These are phyloP conservation scores for Dendrophyllia cribrosa DNA, from an alignment of 64 coral and sea anemone genomes.

Conservation along the genomic window DNA sequence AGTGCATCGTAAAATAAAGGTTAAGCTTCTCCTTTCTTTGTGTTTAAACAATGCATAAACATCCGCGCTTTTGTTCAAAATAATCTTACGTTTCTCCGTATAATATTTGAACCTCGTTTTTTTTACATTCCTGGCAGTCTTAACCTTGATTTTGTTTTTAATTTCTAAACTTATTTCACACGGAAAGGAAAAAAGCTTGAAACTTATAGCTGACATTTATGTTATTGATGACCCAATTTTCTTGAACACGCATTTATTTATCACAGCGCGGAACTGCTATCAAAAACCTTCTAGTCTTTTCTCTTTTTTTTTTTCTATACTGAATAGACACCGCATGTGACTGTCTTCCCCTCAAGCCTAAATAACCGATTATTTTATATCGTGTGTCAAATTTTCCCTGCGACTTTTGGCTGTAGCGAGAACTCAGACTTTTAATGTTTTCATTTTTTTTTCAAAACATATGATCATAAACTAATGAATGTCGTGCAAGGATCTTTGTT, in stretches of 20 bases:
- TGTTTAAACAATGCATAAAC: slow-evolving; percentile 4
- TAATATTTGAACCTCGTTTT: not conserved
- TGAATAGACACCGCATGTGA: not conserved
- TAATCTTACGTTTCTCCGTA: not conserved
- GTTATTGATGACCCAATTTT: not conserved
- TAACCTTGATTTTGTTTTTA: too few relatives aligned
- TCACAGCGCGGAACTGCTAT: not conserved
- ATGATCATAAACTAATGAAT: slow-evolving; percentile 13
- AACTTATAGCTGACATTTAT: not conserved
- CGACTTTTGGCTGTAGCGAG: not conserved
- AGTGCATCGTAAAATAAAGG: not conserved
- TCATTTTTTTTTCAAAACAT: not conserved
- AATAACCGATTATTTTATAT: not conserved
- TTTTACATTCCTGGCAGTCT: not conserved
- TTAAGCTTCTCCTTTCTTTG: slow-evolving; percentile 12
- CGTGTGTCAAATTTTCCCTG: not conserved
- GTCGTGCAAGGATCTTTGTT: slow-evolving; percentile 6
- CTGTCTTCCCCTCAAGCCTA: not conserved
- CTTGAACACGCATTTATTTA: not conserved
- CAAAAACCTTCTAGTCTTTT: slow-evolving; percentile 4
- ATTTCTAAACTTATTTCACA: not conserved
- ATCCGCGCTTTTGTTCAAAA: slow-evolving; percentile 14
- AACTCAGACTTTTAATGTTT: not conserved
- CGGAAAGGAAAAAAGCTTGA: slow-evolving; percentile 6
- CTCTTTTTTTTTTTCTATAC: not conserved